Evolutionary conservation across 2,888 invertebrate genomes (phyloP).

Genomic region (Syrista parreyssii): DNA sequence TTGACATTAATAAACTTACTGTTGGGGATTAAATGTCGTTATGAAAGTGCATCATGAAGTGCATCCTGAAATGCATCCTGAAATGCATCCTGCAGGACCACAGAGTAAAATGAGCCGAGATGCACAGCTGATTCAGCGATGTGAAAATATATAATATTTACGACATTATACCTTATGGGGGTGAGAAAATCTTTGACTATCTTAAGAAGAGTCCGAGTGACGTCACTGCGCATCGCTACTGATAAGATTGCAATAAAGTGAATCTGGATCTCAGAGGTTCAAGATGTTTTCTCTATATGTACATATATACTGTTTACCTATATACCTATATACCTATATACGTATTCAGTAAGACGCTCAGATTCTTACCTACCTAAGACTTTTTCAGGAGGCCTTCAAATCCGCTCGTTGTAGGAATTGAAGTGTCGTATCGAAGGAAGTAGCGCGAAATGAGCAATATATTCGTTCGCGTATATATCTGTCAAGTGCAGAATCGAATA

Average conservation of each 20-base stretch:
- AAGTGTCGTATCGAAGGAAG: not conserved
- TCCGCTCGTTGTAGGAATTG: not conserved
- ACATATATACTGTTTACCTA: too few species aligned
- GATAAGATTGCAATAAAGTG: not conserved
- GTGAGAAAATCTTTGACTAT: not conserved
- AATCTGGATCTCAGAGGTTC: not conserved
- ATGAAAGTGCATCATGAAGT: not conserved
- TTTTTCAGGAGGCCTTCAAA: not conserved
- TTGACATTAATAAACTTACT: not conserved
- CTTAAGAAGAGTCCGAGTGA: not conserved
- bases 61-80: too few species aligned
- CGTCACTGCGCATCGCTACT: not conserved
- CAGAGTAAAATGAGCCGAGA: not conserved
- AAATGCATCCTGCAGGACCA: not conserved
- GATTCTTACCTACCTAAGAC: not conserved
- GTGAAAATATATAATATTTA: not conserved
- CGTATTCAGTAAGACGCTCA: not conserved
- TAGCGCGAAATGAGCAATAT: conserved; percentile 2
- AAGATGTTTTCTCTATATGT: not conserved
- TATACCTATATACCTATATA: too few species aligned
- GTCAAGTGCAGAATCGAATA: conserved; percentile 1
- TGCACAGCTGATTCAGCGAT: not conserved
- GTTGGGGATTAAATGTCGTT: not conserved
- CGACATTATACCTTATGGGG: not conserved
- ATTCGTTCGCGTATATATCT: not conserved